A percentile compares a stretch with the other conserved stretches of the same genome.
Conservation (phyloP, 2,113 vertebrate genomes). For the Cyanoderma ruficeps region DNA sequence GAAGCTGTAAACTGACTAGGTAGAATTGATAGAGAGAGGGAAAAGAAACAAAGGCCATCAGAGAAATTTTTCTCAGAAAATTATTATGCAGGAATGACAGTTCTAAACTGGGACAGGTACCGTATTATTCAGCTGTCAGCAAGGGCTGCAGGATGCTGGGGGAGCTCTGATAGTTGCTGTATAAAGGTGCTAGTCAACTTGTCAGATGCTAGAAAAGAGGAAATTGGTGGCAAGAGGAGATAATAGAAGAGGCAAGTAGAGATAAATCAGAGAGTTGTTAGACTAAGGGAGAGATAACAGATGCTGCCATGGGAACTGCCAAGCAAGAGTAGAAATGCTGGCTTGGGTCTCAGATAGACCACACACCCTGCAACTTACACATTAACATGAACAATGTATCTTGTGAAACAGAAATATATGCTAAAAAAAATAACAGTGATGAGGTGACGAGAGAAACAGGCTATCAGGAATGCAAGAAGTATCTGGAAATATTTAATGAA, state of each 20-base stretch:
- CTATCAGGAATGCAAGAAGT: not conserved
- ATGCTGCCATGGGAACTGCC: slow-evolving; percentile 53
- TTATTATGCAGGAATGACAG: not conserved
- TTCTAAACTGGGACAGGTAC: slow-evolving; percentile 6
- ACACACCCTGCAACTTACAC: not conserved
- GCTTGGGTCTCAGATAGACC: not conserved
- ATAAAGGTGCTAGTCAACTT: slow-evolving; percentile 28
- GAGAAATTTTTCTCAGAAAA: not conserved
- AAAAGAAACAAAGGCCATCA: slow-evolving; percentile 17
- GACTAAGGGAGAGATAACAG: not conserved
- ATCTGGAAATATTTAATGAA: not conserved
- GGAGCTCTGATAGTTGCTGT: not conserved
- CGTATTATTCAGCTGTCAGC: slow-evolving; percentile 26
- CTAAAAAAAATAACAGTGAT: not conserved
- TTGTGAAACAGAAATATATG: not conserved
- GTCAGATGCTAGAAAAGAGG: slow-evolving; percentile 22
- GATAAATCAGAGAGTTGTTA: slow-evolving; percentile 38
- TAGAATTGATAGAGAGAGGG: not conserved
- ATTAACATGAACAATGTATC: not conserved
- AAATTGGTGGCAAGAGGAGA: slow-evolving; percentile 59
- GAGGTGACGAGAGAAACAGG: not conserved
- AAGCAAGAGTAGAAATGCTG: not conserved
- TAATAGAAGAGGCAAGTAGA: slow-evolving; percentile 42
- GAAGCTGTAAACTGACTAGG: not conserved
- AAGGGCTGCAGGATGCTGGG: not conserved